Conservation (phyloP, 2,797 vertebrate species). For the Cichlasoma orientale region DNA sequence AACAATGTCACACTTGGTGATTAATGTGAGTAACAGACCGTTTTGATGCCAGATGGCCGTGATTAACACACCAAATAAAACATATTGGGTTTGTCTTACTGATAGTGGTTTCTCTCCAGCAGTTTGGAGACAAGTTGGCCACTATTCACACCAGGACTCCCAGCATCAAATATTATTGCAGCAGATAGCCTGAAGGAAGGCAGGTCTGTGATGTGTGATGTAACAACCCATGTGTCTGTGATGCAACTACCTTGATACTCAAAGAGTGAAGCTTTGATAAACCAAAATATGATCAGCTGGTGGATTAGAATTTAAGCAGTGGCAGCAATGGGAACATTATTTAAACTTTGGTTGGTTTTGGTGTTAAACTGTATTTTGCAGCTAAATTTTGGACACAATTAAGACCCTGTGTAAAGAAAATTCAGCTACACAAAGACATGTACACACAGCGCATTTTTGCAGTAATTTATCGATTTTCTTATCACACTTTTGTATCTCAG, state of each 20-base stretch:
- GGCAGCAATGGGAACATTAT: neutral
- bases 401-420: neutral
- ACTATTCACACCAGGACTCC: conserved; percentile 27
- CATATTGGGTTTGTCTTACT: conserved; percentile 14
- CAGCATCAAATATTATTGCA: conserved; percentile 40
- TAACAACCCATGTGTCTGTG: conserved; percentile 47
- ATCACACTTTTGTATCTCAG: neutral
- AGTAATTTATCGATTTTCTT: conserved; percentile 24
- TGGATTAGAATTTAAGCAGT: conserved; percentile 21
- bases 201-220: conserved; percentile 50
- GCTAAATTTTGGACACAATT: neutral
- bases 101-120: conserved; percentile 20
- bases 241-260: conserved; percentile 40
- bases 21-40: conserved; percentile 35
- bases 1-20: conserved; percentile 14
- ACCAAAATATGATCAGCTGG: conserved; percentile 31
- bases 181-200: conserved; percentile 33
- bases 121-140: conserved; percentile 20
- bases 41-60: conserved; percentile 42
- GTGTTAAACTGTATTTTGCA: conserved; percentile 17
- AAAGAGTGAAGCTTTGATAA: conserved; percentile 24
- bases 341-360: conserved; percentile 20
- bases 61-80: conserved; percentile 44
- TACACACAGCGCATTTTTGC: neutral
- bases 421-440: neutral